Conservation (phyloP, 2,888 invertebrate genomes). For the Drosophila helvetica region DNA sequence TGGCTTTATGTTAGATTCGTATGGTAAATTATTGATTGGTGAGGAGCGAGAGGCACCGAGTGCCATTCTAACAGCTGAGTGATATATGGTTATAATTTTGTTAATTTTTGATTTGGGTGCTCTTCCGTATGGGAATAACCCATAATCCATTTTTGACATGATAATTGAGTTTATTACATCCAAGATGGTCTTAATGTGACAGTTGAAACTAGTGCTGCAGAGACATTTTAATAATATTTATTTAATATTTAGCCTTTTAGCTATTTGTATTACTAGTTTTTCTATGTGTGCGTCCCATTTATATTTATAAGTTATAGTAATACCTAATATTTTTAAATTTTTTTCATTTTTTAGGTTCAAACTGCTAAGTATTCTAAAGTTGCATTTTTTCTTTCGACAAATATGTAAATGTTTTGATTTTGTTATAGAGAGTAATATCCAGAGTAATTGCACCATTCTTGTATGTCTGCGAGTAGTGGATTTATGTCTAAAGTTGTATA, state of each 20-base stretch:
- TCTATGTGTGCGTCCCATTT: constrained; percentile 12
- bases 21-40: too few species aligned
- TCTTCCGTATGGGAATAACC: constrained; percentile 13
- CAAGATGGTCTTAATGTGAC: constrained; percentile 1
- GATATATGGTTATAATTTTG: constrained; percentile 13
- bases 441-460: constrained; percentile 5
- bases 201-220: constrained; percentile 4
- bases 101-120: constrained; percentile 16
- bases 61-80: too few species aligned
- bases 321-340: constrained; percentile 11
- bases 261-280: too few species aligned
- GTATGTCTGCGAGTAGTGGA: neutral
- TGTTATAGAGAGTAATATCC: neutral
- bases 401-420: too few species aligned
- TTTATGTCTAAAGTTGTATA: neutral
- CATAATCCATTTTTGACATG: constrained; percentile 11
- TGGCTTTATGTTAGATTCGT: too few species aligned
- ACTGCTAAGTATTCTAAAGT: neutral
- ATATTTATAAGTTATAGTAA: constrained; percentile 19
- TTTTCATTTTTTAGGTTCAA: neutral
- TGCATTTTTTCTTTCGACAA: constrained; percentile 5
- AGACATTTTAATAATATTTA: too few species aligned
- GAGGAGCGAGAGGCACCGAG: too few species aligned
- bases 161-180: constrained; percentile 4
- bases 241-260: constrained; percentile 5